Evolutionary conservation across 2,113 vertebrate species (phyloP).

Genomic region (Prietella phreatophila): DNA sequence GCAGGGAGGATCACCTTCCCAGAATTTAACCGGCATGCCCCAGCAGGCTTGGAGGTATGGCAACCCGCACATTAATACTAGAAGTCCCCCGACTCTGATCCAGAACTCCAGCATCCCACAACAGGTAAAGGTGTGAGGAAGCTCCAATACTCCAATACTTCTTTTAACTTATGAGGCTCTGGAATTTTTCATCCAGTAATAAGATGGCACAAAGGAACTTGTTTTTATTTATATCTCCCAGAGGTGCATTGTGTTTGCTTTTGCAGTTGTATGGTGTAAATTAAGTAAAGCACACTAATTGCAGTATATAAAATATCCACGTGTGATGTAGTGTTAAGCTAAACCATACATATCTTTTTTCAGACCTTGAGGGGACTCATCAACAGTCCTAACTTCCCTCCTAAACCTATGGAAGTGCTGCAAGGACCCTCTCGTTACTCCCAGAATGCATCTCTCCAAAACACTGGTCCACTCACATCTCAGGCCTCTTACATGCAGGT

Average conservation of each 20-base stretch:
- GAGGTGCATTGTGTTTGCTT: not conserved
- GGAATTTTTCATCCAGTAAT: not conserved
- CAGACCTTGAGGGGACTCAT: slow-evolving; percentile 69
- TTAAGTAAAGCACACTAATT: not conserved
- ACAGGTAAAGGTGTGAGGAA: slow-evolving; percentile 59
- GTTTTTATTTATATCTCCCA: not conserved
- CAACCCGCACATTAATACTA: slow-evolving; percentile 55
- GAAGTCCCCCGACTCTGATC: slow-evolving; percentile 68
- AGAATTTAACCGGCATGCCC: slow-evolving; percentile 56
- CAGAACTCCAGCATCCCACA: slow-evolving; percentile 61
- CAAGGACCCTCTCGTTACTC: slow-evolving; percentile 67
- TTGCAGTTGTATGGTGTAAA: not conserved
- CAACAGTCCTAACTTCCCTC: slow-evolving; percentile 61
- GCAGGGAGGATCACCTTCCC: slow-evolving; percentile 72
- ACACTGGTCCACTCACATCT: slow-evolving; percentile 49
- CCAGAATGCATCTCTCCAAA: slow-evolving; percentile 56
- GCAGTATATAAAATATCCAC: not conserved
- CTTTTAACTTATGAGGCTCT: not conserved
- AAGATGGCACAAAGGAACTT: not conserved
- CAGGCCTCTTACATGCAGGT: slow-evolving; percentile 69
- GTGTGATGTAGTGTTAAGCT: not conserved
- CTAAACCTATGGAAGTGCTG: slow-evolving; percentile 64
- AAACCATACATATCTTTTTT: not conserved
- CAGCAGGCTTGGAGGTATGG: slow-evolving; percentile 67
- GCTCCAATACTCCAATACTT: not conserved